Evolutionary conservation across 1,140 invertebrate genomes (phyloP).

Genomic region (Ericerus pela): DNA sequence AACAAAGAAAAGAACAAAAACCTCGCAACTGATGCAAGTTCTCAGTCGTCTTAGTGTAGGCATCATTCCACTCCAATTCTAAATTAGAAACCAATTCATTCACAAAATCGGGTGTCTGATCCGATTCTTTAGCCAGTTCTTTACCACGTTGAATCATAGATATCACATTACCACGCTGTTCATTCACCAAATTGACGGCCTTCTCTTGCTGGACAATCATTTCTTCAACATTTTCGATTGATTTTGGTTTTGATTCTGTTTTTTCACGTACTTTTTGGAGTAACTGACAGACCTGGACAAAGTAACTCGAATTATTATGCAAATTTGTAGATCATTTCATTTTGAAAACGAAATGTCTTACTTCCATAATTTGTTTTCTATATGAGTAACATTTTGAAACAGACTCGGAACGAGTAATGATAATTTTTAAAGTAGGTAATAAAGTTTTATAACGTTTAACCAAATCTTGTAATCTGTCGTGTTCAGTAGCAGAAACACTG

Average conservation of each 20-base stretch:
- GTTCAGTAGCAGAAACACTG: constrained; percentile 53
- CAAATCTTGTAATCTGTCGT: constrained; percentile 58
- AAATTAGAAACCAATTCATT: constrained; percentile 64
- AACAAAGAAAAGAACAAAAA: constrained; percentile 1
- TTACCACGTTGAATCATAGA: constrained; percentile 80
- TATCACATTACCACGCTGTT: constrained; percentile 70
- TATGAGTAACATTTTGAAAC: constrained; percentile 86
- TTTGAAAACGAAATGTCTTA: too few species aligned
- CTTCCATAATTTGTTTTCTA: constrained; percentile 68
- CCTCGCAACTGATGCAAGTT: constrained; percentile 66
- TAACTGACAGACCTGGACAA: constrained; percentile 40
- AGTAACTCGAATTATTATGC: not conserved
- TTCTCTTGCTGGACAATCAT: constrained; percentile 62
- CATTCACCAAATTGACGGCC: constrained; percentile 64
- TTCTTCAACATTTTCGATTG: constrained; percentile 53
- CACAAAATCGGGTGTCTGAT: constrained; percentile 71
- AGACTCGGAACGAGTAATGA: constrained; percentile 79
- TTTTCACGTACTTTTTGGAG: constrained; percentile 52
- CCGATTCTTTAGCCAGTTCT: constrained; percentile 54
- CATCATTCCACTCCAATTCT: constrained; percentile 74
- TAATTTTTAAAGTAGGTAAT: constrained; percentile 80
- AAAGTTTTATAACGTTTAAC: constrained; percentile 76
- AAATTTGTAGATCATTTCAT: not conserved
- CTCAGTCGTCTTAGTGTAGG: constrained; percentile 67
- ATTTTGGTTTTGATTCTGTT: constrained; percentile 29